A percentile compares a stretch with the other conserved stretches of the same genome.
Conservation (phyloP, 2,113 vertebrate species). For the Steatornis caripensis region DNA sequence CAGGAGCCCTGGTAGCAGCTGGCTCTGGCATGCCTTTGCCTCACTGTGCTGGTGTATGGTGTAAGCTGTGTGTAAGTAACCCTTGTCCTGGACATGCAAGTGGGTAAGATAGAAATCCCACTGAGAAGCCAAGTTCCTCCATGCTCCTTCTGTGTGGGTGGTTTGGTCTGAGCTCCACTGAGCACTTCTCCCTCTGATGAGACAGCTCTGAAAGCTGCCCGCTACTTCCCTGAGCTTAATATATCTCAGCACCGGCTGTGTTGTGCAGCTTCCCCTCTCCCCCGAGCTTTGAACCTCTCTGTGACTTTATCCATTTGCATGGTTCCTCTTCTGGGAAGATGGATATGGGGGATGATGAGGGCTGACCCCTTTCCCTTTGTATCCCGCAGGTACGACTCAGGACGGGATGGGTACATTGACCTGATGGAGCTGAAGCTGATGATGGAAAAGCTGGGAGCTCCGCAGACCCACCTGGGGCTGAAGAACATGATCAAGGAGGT, state of each 20-base stretch:
- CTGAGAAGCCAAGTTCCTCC: background rate
- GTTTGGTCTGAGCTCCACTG: background rate
- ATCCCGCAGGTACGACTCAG: constrained; percentile 68
- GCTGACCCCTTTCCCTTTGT: background rate
- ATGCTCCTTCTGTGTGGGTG: background rate
- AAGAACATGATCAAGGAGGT: constrained; percentile 82
- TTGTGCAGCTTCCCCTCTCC: background rate
- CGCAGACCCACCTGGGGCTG: constrained; percentile 76
- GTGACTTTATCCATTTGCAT: background rate
- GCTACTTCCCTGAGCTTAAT: constrained; percentile 8
- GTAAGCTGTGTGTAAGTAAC: background rate
- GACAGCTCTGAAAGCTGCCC: background rate
- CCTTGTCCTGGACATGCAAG: background rate
- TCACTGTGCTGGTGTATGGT: background rate
- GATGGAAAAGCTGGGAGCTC: constrained; percentile 82
- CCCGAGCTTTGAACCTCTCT: background rate
- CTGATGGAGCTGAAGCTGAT: constrained; percentile 81
- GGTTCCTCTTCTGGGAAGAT: background rate
- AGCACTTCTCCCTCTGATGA: background rate
- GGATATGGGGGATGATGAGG: background rate
- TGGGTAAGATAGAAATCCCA: background rate
- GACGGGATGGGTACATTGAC: constrained; percentile 76
- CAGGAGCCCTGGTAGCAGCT: background rate
- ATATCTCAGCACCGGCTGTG: background rate
- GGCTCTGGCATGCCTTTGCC: background rate